Conservation (phyloP, 2,888 invertebrate genomes). For the Lasioglossum lativentre region DNA sequence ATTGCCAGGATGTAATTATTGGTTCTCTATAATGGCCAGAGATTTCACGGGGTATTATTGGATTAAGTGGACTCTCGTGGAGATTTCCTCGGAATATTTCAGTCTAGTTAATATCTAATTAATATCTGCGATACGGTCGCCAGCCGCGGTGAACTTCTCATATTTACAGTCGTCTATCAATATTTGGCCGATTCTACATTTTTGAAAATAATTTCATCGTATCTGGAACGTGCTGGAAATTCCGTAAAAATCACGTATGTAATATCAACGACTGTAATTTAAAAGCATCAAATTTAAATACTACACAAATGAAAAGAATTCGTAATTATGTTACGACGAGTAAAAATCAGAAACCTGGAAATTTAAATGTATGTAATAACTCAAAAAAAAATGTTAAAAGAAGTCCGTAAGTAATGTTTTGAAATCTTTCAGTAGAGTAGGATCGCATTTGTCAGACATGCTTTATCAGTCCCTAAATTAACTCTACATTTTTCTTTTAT, state of each 20-base stretch:
- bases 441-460: no score
- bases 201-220: background rate
- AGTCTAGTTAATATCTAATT: background rate
- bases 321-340: background rate
- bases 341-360: background rate
- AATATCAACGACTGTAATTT: background rate
- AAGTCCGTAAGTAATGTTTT: no score
- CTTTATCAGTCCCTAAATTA: background rate
- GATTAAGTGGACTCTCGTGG: background rate
- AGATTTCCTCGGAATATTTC: conserved; percentile 14
- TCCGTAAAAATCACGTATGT: background rate
- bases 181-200: background rate
- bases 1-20: background rate
- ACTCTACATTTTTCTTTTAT: background rate
- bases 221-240: background rate
- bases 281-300: background rate
- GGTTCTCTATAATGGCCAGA: background rate
- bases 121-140: conserved; percentile 27
- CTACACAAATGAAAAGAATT: background rate
- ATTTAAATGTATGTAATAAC: background rate
- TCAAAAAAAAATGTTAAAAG: background rate
- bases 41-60: conserved; percentile 2
- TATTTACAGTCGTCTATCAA: conserved; percentile 16
- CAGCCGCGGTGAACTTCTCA: conserved; percentile 3
- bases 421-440: no score